Base-by-base conservation (phyloP, 37 sponge, comb jelly and placozoan species). In the Ianthella basta region DNA sequence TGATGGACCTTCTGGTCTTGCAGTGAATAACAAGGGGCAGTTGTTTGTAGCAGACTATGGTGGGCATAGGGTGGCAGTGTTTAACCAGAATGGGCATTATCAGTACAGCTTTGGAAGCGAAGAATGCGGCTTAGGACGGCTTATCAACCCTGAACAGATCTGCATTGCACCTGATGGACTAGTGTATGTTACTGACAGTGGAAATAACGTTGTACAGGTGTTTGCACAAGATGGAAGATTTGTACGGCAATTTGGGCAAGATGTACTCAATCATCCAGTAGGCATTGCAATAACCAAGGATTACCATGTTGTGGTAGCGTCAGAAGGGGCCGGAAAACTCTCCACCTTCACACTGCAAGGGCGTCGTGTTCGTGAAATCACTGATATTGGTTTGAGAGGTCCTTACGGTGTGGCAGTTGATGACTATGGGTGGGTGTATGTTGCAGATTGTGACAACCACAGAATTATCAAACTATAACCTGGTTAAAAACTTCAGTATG, bases 11-110 rank as follows among this genome's bases (percentile, higher is more conserved):
- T 29, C 29, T 64, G 66, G 66, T 29, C 14, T 64, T 10, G 66
- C 66, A 64, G 66, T 64, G 8, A 64, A 64, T 30, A 64, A 30
- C 23, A 64, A 64, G n/a, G 66, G 66, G 27, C 66, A 64, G 12
- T 16, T 64, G 20, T 64, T 64, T 30, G 23, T 64, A 29, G 66
- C 66, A 10, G 66, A 64, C 66, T 21, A 64, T 16, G 27, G 27
- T 16, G 23, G 66, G 6, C 8, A 64, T 8, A 10, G 23, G n/a
- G 23, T 64, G 27, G 23, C 66, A 12, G 66, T 64, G 12, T 64
- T 20, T 16, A 30, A 16, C 27, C 29, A 21, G 23, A 8, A 64
- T 64, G 6, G 6, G 27, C 23, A 16, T 24, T 64, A 29, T 56
- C 59, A 56, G 59, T 19, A 15, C 15, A 19, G 16, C 59, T 56